These are phyloP conservation scores for Poeciliopsis turneri DNA, from an alignment of 2,797 vertebrate species.

Conservation along the genomic window DNA sequence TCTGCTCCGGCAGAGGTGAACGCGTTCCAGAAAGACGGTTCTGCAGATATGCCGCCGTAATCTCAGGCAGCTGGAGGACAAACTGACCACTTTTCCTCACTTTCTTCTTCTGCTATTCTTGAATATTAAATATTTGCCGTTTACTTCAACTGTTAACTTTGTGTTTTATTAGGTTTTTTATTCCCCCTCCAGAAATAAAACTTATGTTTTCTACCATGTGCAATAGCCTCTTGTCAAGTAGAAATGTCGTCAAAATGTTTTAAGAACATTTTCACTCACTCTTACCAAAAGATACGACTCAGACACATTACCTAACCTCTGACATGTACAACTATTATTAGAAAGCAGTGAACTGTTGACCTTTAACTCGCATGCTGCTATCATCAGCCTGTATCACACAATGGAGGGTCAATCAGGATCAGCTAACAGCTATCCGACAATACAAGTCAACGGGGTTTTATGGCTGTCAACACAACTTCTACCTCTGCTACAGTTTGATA, in stretches of 20 bases:
- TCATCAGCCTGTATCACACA: constrained; percentile 34
- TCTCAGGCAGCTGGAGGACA: too few species aligned
- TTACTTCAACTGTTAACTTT: too few species aligned
- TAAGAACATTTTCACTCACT: neutral
- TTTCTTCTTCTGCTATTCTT: too few species aligned
- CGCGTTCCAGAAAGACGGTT: too few species aligned
- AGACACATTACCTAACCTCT: constrained; percentile 21
- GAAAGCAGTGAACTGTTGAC: neutral
- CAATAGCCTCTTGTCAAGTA: neutral
- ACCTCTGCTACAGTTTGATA: constrained; percentile 55
- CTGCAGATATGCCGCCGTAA: too few species aligned
- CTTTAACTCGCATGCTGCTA: neutral
- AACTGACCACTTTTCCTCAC: too few species aligned
- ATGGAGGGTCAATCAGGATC: constrained; percentile 51
- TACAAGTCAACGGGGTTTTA: constrained; percentile 45
- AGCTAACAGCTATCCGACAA: constrained; percentile 52
- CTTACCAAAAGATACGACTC: constrained; percentile 13
- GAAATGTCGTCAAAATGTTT: neutral
- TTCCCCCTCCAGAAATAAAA: neutral
- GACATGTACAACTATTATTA: constrained; percentile 43
- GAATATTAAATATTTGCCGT: too few species aligned
- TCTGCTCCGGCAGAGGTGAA: too few species aligned
- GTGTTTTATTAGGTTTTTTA: too few species aligned
- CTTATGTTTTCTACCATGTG: neutral
- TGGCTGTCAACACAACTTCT: constrained; percentile 20